Evolutionary conservation across 2,113 vertebrate genomes (phyloP), one percentile per base, ranked within the genome.

Genomic region (Peromyscus leucopus): DNA sequence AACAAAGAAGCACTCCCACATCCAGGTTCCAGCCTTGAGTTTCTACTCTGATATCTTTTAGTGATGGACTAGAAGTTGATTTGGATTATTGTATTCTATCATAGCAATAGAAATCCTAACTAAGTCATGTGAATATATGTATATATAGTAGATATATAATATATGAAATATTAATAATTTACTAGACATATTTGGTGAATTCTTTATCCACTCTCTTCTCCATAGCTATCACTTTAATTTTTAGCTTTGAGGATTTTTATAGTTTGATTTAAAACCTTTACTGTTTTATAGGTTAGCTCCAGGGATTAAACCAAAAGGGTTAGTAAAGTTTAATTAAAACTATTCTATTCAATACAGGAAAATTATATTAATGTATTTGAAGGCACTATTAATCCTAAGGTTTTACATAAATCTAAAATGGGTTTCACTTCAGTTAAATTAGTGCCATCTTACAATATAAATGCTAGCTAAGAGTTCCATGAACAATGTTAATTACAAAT

Each of bases 311-410:
- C 83, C 82, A 95, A 95, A 98, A 95, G 89, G 95, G 91, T 98
- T 98, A 98, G 75, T 91, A 39, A 98, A 98, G 93, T 98, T 98
- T 98, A 98, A 98, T 98, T 98, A 98, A 98, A 98, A 89, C 90
- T 96, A 79, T 93, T 98, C 74, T 85, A 97, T 98, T 90, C 95
- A 97, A 95, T 96, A 96, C 51, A 84, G 55, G 95, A 88, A 97
- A 98, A 96, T 96, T 85, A 76, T 93, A 88, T 98, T 98, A 98
- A 98, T 98, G 86, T 92, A 88, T 98, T 94, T 95, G 80, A 98
- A 96, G 57, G 89, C 10, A 69, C 51, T 97, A 84, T 97, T 97
- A 98, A 98, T 98, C 93, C 93, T 65, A 76, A 86, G 74, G 36
- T 96, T 98, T 97, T 97, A 57, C 67, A 90, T 96, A 91, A 88